A percentile compares a stretch with the other conserved stretches of the same genome.
phyloP scores from a whole-genome alignment of 2,797 vertebrate genomes.

The Amblyopsis hoosieri region DNA sequence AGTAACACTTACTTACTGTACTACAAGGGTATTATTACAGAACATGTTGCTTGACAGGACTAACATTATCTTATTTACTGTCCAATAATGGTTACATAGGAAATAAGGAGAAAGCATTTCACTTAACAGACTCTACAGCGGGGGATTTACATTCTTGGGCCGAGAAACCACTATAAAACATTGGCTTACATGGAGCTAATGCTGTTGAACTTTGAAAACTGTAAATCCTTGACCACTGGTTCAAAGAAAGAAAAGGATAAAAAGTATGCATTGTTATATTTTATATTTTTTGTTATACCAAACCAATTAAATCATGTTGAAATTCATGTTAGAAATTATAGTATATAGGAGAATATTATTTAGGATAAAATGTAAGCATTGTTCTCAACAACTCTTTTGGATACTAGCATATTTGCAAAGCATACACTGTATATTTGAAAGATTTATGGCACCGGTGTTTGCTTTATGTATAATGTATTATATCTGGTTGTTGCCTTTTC shows the following conservation, averaged over 20 bases:
- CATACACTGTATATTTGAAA: neutral
- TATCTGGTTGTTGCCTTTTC: too few relatives aligned
- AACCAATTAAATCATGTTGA: too few relatives aligned
- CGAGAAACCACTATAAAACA: constrained; percentile 28
- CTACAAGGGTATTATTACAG: constrained; percentile 9
- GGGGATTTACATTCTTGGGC: constrained; percentile 59
- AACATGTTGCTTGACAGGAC: constrained; percentile 13
- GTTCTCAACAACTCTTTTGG: too few relatives aligned
- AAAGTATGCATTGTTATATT: too few relatives aligned
- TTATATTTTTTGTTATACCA: too few relatives aligned
- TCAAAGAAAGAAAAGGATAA: constrained; percentile 19
- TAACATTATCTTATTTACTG: constrained; percentile 5
- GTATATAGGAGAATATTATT: too few relatives aligned
- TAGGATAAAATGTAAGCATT: too few relatives aligned
- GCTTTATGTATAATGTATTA: too few relatives aligned
- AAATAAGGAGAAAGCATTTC: constrained; percentile 19
- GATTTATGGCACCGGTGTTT: too few relatives aligned
- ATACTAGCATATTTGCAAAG: too few relatives aligned
- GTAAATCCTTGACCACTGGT: constrained; percentile 43
- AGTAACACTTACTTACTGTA: neutral
- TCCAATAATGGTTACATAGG: constrained; percentile 27
- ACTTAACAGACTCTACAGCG: constrained; percentile 9
- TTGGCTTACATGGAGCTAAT: constrained; percentile 40
- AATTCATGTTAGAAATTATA: too few relatives aligned
- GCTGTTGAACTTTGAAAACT: constrained; percentile 59